phyloP scores from a whole-genome alignment of 1,140 invertebrate species.

The Neodiprion pinetum region DNA sequence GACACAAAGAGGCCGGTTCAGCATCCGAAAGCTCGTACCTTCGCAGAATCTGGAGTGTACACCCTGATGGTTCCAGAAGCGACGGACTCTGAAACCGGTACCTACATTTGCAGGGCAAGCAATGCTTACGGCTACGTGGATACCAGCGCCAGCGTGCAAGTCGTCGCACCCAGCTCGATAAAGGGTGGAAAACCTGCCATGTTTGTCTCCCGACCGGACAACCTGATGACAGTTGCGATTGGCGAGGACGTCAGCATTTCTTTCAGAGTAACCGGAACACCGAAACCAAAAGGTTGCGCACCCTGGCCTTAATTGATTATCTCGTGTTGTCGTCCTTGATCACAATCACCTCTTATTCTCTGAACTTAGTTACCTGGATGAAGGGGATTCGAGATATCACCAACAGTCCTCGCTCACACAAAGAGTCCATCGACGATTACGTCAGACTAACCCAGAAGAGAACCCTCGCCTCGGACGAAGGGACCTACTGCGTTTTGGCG shows the following conservation, averaged over 20 bases:
- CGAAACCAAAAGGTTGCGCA: conserved; percentile 79
- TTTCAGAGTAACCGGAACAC: conserved; percentile 80
- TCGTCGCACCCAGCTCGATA: conserved; percentile 66
- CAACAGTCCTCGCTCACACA: conserved; percentile 75
- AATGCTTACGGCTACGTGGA: conserved; percentile 81
- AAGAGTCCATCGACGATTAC: conserved; percentile 84
- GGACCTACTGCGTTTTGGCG: conserved; percentile 92
- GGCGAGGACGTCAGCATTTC: conserved; percentile 83
- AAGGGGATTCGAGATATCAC: conserved; percentile 86
- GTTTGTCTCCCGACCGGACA: conserved; percentile 79
- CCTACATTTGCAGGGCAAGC: conserved; percentile 84
- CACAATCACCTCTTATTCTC: conserved; percentile 17
- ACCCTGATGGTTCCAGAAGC: conserved; percentile 82
- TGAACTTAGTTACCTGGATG: conserved; percentile 78
- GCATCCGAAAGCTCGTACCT: conserved; percentile 67
- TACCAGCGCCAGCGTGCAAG: conserved; percentile 72
- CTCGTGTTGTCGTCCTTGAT: neutral
- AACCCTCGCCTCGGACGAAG: conserved; percentile 84
- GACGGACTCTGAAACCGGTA: conserved; percentile 84
- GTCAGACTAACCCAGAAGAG: conserved; percentile 87
- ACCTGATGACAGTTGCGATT: conserved; percentile 73
- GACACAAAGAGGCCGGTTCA: conserved; percentile 64
- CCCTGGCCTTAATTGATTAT: conserved; percentile 14
- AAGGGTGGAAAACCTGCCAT: conserved; percentile 77
- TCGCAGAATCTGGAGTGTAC: conserved; percentile 84